These are phyloP conservation scores for Struthio camelus DNA, from an alignment of 2,113 vertebrate genomes.

Conservation along the genomic window DNA sequence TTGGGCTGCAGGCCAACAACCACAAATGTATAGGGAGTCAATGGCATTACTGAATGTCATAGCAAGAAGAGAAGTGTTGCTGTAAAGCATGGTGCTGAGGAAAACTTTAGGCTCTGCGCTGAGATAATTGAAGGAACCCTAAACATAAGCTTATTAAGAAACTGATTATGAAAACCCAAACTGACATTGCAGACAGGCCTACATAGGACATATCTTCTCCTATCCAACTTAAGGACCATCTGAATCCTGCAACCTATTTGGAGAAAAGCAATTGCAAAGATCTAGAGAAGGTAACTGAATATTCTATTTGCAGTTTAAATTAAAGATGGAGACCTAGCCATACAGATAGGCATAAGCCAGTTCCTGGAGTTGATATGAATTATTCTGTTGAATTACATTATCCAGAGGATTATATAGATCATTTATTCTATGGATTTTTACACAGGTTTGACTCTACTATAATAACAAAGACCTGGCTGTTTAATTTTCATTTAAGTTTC, in stretches of 20 bases:
- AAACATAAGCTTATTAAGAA: constrained; percentile 37
- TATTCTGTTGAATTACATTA: constrained; percentile 38
- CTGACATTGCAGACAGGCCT: not conserved
- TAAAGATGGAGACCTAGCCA: not conserved
- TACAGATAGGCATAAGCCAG: constrained; percentile 29
- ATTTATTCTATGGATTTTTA: constrained; percentile 60
- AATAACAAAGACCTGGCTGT: constrained; percentile 43
- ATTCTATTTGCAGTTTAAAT: constrained; percentile 49
- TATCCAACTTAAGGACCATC: not conserved
- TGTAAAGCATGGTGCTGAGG: not conserved
- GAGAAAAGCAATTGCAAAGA: not conserved
- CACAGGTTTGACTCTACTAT: constrained; percentile 35
- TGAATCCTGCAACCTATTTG: not conserved
- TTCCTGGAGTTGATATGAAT: constrained; percentile 12
- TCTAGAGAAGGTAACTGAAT: not conserved
- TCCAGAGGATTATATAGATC: constrained; percentile 34
- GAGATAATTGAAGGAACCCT: not conserved
- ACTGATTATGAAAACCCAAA: not conserved
- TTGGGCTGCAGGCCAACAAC: not conserved
- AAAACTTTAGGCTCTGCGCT: not conserved
- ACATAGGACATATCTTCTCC: not conserved
- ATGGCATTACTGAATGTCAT: not conserved
- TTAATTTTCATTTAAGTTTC: constrained; percentile 57
- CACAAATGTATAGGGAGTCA: not conserved
- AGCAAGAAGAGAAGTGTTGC: not conserved